phyloP scores from a whole-genome alignment of 92 coral and sea anemone species.

The Virgularia gustaviana region DNA sequence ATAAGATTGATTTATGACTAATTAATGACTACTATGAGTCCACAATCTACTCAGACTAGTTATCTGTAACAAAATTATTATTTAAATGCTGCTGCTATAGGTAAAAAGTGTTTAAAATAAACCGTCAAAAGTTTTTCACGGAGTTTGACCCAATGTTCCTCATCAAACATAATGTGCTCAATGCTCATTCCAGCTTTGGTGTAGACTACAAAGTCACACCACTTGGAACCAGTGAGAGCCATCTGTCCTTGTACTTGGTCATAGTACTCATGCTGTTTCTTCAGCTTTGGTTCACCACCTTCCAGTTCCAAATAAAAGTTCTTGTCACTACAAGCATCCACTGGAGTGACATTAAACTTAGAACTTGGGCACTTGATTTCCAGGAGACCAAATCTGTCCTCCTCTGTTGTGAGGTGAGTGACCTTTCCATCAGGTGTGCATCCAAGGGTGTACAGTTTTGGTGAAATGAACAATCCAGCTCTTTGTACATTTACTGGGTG shows the following conservation, averaged over 20 bases:
- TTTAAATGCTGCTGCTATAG: neutral
- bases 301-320: slow-evolving; percentile 42
- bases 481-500: neutral
- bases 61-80: too few relatives aligned
- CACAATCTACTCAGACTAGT: too few relatives aligned
- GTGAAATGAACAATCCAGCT: slow-evolving; percentile 54
- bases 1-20: neutral
- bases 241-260: slow-evolving; percentile 13
- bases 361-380: slow-evolving; percentile 64
- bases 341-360: slow-evolving; percentile 50
- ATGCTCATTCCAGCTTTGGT: neutral
- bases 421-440: slow-evolving; percentile 63
- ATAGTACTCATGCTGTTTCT: neutral
- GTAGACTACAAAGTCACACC: slow-evolving; percentile 20
- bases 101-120: slow-evolving; percentile 42
- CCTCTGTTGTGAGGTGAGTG: slow-evolving; percentile 31
- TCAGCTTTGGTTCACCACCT: slow-evolving; percentile 6
- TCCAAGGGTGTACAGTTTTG: slow-evolving; percentile 51
- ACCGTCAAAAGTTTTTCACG: slow-evolving; percentile 41
- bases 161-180: slow-evolving; percentile 50
- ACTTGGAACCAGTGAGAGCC: slow-evolving; percentile 12
- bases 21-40: too few relatives aligned
- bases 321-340: slow-evolving; percentile 58
- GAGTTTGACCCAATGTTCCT: slow-evolving; percentile 42
- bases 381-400: slow-evolving; percentile 49